Conservation (phyloP, 2,113 vertebrate genomes). For the Ictalurus furcatus region DNA sequence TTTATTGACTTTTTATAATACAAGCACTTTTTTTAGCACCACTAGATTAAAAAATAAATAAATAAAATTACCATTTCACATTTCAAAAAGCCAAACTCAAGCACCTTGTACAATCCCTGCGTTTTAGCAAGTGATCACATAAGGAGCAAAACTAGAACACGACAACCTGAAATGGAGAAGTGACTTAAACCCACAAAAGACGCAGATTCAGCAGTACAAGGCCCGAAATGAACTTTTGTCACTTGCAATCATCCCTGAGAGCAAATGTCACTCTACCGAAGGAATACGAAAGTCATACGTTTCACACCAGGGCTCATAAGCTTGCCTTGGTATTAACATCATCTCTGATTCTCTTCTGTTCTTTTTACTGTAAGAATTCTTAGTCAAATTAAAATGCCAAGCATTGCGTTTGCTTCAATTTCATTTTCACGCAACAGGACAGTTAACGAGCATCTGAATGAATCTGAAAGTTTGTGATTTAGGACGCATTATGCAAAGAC, state of each 20-base stretch:
- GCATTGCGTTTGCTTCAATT: background rate
- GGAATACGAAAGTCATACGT: background rate
- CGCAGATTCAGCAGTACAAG: constrained; percentile 14
- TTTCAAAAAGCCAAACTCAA: no score
- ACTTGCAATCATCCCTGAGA: background rate
- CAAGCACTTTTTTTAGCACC: no score
- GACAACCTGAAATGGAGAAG: background rate
- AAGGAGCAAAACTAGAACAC: background rate
- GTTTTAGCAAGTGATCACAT: background rate
- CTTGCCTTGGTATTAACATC: background rate
- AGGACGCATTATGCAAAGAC: background rate
- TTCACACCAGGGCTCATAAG: no score
- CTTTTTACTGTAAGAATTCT: background rate
- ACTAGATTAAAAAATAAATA: no score
- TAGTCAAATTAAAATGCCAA: background rate
- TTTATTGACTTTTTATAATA: no score
- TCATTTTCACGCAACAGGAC: background rate
- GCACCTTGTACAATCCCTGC: no score
- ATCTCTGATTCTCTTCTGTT: background rate
- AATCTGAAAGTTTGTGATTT: background rate
- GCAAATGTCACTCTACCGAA: background rate
- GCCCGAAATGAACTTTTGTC: background rate
- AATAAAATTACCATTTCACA: no score
- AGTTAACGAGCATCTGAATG: background rate
- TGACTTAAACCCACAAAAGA: background rate